phyloP scores from a whole-genome alignment of 2,113 vertebrate genomes.

The Coregonus clupeaformis region DNA sequence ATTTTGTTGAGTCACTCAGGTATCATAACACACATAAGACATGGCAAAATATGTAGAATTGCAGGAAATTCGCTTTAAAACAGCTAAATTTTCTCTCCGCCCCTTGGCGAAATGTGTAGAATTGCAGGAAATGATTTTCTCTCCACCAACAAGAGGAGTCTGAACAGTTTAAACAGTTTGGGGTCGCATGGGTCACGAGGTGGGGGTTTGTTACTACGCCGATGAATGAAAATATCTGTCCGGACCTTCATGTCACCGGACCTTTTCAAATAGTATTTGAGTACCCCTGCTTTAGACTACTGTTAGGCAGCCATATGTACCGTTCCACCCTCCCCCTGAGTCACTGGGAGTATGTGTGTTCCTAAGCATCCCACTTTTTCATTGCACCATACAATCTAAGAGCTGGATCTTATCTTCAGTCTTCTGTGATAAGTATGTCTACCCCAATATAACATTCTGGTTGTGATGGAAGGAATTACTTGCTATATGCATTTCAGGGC shows the following conservation, averaged over 20 bases:
- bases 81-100: not conserved
- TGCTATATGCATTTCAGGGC: not conserved
- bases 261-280: not conserved
- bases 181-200: too few species aligned
- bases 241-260: not conserved
- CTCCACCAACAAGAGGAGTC: too few species aligned
- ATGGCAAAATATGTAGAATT: too few species aligned
- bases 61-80: not conserved
- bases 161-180: too few species aligned
- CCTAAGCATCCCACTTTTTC: not conserved
- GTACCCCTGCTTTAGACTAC: not conserved
- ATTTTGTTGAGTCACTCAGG: too few species aligned
- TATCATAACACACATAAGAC: too few species aligned
- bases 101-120: too few species aligned
- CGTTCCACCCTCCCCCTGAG: not conserved
- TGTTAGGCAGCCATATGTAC: not conserved
- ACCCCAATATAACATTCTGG: not conserved
- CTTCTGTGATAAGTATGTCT: constrained; percentile 16
- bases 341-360: not conserved
- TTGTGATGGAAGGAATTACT: not conserved
- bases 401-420: constrained; percentile 28
- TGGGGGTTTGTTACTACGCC: too few species aligned
- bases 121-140: too few species aligned
- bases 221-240: not conserved
- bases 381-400: constrained; percentile 18